Evolutionary conservation across 2,888 invertebrate genomes (phyloP).

Genomic region (Sclerodermus sp.): DNA sequence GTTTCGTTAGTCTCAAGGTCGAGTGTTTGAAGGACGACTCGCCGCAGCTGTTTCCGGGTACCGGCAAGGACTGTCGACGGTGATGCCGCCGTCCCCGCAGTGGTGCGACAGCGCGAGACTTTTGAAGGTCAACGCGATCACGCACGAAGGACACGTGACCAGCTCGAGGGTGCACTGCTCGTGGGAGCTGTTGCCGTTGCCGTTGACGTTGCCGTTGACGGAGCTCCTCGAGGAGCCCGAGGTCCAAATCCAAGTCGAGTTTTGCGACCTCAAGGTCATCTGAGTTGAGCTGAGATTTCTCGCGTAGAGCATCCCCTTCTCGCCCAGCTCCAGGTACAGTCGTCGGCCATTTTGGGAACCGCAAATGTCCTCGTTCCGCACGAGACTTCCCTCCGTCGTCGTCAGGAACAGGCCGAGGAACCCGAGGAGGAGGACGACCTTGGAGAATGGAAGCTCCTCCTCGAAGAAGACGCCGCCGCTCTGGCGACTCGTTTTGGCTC

Average conservation of each 20-base stretch:
- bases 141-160: constrained; percentile 72
- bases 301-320: constrained; percentile 51
- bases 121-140: constrained; percentile 62
- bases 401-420: constrained; percentile 14
- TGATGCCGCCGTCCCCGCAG: constrained; percentile 49
- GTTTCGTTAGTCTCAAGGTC: background rate
- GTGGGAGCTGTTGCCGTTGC: constrained; percentile 47
- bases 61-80: constrained; percentile 57
- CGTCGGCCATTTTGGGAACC: constrained; percentile 54
- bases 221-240: constrained; percentile 25
- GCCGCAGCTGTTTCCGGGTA: constrained; percentile 18
- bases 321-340: constrained; percentile 53
- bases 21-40: background rate
- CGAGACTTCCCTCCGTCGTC: constrained; percentile 31
- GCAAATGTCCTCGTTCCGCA: constrained; percentile 54
- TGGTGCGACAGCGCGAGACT: constrained; percentile 55
- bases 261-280: too few relatives aligned
- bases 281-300: constrained; percentile 50
- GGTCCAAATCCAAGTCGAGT: too few relatives aligned
- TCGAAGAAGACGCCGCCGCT: too few relatives aligned
- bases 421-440: too few relatives aligned
- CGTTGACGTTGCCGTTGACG: constrained; percentile 37
- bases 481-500: too few relatives aligned
- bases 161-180: constrained; percentile 68
- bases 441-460: too few relatives aligned